phyloP scores from a whole-genome alignment of 2,797 vertebrate genomes.

The Echiichthys vipera region DNA sequence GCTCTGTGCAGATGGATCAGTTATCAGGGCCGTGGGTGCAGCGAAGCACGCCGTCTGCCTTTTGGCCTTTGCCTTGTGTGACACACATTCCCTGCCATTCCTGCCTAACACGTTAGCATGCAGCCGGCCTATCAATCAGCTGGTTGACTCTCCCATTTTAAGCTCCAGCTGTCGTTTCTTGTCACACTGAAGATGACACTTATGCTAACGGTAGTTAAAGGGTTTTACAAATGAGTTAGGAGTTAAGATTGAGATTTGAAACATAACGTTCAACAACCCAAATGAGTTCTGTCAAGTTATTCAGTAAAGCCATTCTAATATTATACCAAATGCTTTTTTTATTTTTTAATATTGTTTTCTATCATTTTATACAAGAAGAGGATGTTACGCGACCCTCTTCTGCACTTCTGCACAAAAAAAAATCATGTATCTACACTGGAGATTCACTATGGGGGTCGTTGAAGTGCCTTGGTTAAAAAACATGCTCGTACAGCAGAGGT shows the following conservation, averaged over 20 bases:
- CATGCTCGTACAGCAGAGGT: too few relatives aligned
- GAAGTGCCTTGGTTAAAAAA: too few relatives aligned
- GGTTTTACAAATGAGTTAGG: conserved; percentile 4
- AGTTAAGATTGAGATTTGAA: neutral
- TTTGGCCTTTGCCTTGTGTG: conserved; percentile 50
- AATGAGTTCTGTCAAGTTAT: neutral
- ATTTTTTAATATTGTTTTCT: neutral
- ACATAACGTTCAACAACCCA: neutral
- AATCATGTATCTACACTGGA: too few relatives aligned
- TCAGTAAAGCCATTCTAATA: neutral
- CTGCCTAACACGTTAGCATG: conserved; percentile 45
- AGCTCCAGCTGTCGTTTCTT: conserved; percentile 57
- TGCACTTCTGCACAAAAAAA: too few relatives aligned
- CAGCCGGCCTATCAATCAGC: conserved; percentile 51
- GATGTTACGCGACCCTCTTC: too few relatives aligned
- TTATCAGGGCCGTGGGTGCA: conserved; percentile 62
- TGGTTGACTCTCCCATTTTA: conserved; percentile 10
- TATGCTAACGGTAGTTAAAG: neutral
- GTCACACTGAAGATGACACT: conserved; percentile 26
- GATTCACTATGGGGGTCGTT: too few relatives aligned
- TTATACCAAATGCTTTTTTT: neutral
- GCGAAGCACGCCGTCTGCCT: conserved; percentile 47
- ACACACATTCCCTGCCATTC: conserved; percentile 57
- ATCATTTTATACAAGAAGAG: neutral
- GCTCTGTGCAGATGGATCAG: conserved; percentile 65